Percentiles rank a stretch among this genome's conserved stretches.
Conservation (phyloP, 2,888 invertebrate genomes). For the Drosophila pseudotakahashii region DNA sequence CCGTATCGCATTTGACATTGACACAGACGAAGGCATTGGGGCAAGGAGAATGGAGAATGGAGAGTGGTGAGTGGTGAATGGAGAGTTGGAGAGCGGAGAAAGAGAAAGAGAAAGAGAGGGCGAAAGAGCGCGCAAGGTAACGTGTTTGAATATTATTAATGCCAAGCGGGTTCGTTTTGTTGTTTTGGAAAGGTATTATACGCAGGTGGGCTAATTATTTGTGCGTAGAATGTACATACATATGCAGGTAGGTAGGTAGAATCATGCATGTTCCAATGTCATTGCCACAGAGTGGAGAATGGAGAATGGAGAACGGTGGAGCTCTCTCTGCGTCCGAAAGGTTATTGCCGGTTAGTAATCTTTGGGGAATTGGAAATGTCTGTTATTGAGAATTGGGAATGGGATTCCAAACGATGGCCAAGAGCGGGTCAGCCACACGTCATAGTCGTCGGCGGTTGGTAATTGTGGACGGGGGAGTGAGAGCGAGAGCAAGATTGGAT, state of each 20-base stretch:
- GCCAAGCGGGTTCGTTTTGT: slow-evolving; percentile 17
- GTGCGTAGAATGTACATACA: slow-evolving; percentile 16
- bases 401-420: slow-evolving; percentile 2
- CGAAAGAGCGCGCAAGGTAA: slow-evolving; percentile 16
- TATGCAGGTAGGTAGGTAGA: background rate
- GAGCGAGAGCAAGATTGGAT: background rate
- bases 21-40: slow-evolving; percentile 39
- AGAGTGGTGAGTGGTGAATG: slow-evolving; percentile 2
- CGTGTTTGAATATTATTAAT: slow-evolving; percentile 24
- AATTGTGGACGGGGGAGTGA: slow-evolving; percentile 24
- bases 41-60: slow-evolving; percentile 21
- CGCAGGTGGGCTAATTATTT: slow-evolving; percentile 31
- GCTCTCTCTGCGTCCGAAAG: slow-evolving; percentile 13
- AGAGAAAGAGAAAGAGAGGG: background rate
- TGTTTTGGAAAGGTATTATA: slow-evolving; percentile 28
- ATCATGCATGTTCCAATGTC: slow-evolving; percentile 60
- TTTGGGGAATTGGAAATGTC: slow-evolving; percentile 16
- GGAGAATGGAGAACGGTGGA: slow-evolving; percentile 7
- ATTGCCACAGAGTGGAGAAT: slow-evolving; percentile 44
- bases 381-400: background rate
- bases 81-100: background rate
- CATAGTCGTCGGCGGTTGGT: slow-evolving; percentile 25
- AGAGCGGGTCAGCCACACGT: slow-evolving; percentile 18
- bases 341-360: slow-evolving; percentile 47
- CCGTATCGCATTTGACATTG: slow-evolving; percentile 45